These are phyloP conservation scores for Adelognathus sp. DNA, from an alignment of 2,888 invertebrate species.

Conservation along the genomic window DNA sequence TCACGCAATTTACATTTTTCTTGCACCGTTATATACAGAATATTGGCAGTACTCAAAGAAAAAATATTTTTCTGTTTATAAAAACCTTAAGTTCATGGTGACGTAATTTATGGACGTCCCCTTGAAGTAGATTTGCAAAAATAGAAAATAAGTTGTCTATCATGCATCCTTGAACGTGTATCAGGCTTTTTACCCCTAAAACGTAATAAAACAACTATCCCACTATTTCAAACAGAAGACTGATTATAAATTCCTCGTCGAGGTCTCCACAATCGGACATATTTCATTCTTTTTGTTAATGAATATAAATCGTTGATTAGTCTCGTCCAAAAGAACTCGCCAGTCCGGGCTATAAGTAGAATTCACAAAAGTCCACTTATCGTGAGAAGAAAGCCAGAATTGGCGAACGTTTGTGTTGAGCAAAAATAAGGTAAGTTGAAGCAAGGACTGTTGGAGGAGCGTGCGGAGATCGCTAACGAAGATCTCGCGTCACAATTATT, in stretches of 20 bases:
- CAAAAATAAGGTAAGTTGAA: not conserved
- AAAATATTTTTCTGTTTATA: too few species aligned
- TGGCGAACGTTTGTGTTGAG: not conserved
- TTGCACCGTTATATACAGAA: too few species aligned
- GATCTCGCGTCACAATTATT: conserved; percentile 49
- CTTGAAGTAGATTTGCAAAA: too few species aligned
- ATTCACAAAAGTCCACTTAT: not conserved
- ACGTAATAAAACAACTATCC: too few species aligned
- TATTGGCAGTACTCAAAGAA: too few species aligned
- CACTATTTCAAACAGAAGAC: too few species aligned
- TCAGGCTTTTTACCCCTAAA: too few species aligned
- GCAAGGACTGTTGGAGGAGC: conserved; percentile 1
- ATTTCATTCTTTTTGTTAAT: not conserved
- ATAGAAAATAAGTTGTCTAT: not conserved
- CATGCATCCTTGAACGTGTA: too few species aligned
- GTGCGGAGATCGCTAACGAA: conserved; percentile 36
- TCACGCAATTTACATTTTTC: too few species aligned
- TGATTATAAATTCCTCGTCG: not conserved
- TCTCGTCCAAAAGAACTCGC: not conserved
- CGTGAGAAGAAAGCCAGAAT: not conserved
- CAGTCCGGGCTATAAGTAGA: not conserved
- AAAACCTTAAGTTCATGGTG: too few species aligned
- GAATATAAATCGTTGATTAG: conserved; percentile 32
- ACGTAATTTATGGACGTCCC: too few species aligned
- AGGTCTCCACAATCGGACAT: not conserved